Evolutionary conservation across 2,113 vertebrate species (phyloP).

Genomic region (Eulemur rufifrons): DNA sequence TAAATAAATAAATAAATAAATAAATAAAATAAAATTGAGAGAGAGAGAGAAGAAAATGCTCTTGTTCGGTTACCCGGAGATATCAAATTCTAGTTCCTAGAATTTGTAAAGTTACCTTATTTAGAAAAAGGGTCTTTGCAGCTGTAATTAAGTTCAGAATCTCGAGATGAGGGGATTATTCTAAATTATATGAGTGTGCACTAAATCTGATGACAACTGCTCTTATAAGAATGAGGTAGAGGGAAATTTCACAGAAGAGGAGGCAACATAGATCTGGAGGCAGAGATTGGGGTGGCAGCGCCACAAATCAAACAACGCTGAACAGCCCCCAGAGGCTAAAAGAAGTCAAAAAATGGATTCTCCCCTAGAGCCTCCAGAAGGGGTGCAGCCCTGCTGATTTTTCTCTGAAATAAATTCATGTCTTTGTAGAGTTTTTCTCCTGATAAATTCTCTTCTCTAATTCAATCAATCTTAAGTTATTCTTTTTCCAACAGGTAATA

Average conservation of each 20-base stretch:
- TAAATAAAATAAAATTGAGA: background rate
- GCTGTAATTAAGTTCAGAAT: background rate
- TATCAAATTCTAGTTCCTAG: background rate
- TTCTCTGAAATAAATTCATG: too few relatives aligned
- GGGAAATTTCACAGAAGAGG: background rate
- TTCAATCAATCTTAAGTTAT: too few relatives aligned
- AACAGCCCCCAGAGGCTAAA: background rate
- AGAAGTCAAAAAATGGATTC: background rate
- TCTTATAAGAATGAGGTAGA: background rate
- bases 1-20: too few relatives aligned
- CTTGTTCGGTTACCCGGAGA: background rate
- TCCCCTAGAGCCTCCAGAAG: too few relatives aligned
- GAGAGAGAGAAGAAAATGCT: background rate
- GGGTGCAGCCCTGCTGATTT: background rate
- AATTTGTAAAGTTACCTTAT: background rate
- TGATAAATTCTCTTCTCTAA: too few relatives aligned
- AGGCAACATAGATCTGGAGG: rapidly evolving
- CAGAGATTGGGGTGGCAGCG: background rate
- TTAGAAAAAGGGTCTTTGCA: background rate
- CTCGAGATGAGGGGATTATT: background rate
- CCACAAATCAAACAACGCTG: background rate
- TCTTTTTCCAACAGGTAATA: too few relatives aligned
- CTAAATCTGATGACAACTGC: background rate
- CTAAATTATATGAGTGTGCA: background rate
- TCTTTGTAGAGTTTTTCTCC: too few relatives aligned